Percentiles rank a stretch among this genome's conserved stretches.
Conservation (phyloP, 2,888 invertebrate genomes). For the Pherbina coryleti region DNA sequence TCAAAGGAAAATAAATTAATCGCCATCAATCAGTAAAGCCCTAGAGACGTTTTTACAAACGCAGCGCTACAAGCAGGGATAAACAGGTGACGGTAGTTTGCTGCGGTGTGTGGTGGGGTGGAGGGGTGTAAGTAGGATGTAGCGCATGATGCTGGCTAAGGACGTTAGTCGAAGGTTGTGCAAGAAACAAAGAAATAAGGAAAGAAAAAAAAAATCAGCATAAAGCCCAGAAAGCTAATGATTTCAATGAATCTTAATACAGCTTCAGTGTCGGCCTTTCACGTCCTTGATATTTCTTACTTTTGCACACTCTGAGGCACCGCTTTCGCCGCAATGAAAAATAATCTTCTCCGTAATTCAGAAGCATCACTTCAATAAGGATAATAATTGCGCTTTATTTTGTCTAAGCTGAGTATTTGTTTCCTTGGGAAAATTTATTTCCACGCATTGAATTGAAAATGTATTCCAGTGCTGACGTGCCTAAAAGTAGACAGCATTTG, state of each 20-base stretch:
- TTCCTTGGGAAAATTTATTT: conserved; percentile 14
- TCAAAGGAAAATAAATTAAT: conserved; percentile 45
- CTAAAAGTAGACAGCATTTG: background rate
- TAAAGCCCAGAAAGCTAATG: conserved; percentile 28
- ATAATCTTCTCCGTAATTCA: conserved; percentile 17
- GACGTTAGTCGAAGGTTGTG: background rate
- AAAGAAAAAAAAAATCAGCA: conserved; percentile 3
- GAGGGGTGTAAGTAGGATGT: background rate
- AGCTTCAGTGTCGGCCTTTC: background rate
- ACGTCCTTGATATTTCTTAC: too few species aligned
- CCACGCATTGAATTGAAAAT: conserved; percentile 20
- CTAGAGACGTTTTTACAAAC: conserved; percentile 26
- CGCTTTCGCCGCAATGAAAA: conserved; percentile 11
- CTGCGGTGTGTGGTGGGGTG: background rate
- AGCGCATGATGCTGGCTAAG: background rate
- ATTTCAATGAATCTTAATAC: conserved; percentile 37
- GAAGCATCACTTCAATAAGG: conserved; percentile 29
- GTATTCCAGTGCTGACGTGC: background rate
- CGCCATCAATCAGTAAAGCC: conserved; percentile 44
- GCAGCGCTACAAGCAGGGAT: background rate
- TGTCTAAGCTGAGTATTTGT: conserved; percentile 25
- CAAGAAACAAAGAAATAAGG: background rate
- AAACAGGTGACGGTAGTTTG: background rate
- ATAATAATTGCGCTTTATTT: conserved; percentile 28
- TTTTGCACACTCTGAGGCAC: background rate